phyloP scores from a whole-genome alignment of 2,797 vertebrate genomes.

The Squalus acanthias region DNA sequence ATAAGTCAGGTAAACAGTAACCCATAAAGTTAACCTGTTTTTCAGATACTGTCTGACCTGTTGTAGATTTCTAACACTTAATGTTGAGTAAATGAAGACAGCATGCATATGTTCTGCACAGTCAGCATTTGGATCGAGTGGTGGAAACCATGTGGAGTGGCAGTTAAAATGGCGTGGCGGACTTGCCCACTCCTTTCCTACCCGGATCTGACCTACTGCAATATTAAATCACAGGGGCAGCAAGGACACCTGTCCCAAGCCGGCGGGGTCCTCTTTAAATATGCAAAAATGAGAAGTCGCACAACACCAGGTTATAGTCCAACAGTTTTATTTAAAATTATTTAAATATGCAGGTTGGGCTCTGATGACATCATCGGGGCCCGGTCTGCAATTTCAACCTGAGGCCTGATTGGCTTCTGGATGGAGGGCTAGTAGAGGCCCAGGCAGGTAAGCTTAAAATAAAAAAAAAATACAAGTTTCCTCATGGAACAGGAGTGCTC shows the following conservation, averaged over 20 bases:
- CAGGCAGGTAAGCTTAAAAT: background rate
- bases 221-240: background rate
- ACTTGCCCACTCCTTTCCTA: background rate
- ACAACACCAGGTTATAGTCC: too few relatives aligned
- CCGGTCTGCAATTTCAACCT: background rate
- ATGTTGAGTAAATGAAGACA: background rate
- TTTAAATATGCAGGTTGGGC: background rate
- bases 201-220: background rate
- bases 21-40: background rate
- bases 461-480: background rate
- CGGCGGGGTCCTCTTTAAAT: background rate
- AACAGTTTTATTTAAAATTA: too few relatives aligned
- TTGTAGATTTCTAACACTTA: background rate
- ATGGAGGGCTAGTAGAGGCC: background rate
- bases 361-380: background rate
- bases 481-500: background rate
- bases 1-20: conserved; percentile 77
- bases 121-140: background rate
- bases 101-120: background rate
- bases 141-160: background rate
- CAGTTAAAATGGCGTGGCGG: background rate
- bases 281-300: background rate
- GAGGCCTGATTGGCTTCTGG: too few relatives aligned
- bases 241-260: background rate
- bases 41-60: background rate